Percentiles rank a stretch among this genome's conserved stretches.
Conservation (phyloP, 92 coral and sea anemone species). For the Porites cylindrica region DNA sequence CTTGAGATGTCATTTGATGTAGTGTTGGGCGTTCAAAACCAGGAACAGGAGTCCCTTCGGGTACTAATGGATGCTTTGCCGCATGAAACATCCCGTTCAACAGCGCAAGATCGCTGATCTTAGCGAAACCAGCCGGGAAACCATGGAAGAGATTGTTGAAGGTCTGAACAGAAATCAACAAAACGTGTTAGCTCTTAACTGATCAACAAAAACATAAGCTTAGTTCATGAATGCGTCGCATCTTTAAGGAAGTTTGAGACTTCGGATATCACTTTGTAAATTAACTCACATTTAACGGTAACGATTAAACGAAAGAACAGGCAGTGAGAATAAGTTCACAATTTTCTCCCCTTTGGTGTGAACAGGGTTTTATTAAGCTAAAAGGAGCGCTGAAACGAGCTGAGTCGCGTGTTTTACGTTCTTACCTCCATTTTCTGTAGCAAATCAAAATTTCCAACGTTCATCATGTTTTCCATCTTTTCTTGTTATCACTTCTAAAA, state of each 20-base stretch:
- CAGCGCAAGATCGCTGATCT: conserved; percentile 8
- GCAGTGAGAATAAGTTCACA: too few species aligned
- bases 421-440: conserved; percentile 26
- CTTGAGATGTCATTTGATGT: neutral
- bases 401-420: neutral
- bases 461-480: conserved; percentile 13
- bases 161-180: conserved; percentile 4
- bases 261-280: too few species aligned
- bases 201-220: neutral
- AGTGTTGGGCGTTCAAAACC: conserved; percentile 3
- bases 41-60: conserved; percentile 74
- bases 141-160: conserved; percentile 12
- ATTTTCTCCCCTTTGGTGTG: neutral
- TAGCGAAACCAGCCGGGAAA: neutral
- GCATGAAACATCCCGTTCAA: conserved; percentile 42
- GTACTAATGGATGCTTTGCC: conserved; percentile 72
- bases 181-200: neutral
- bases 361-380: neutral
- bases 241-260: neutral
- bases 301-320: neutral
- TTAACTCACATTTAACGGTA: neutral
- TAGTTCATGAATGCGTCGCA: neutral
- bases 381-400: neutral
- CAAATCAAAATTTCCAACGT: neutral
- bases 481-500: neutral